Conservation (phyloP, 2,797 vertebrate species). For the Tokudaia tokunoshimensis region DNA sequence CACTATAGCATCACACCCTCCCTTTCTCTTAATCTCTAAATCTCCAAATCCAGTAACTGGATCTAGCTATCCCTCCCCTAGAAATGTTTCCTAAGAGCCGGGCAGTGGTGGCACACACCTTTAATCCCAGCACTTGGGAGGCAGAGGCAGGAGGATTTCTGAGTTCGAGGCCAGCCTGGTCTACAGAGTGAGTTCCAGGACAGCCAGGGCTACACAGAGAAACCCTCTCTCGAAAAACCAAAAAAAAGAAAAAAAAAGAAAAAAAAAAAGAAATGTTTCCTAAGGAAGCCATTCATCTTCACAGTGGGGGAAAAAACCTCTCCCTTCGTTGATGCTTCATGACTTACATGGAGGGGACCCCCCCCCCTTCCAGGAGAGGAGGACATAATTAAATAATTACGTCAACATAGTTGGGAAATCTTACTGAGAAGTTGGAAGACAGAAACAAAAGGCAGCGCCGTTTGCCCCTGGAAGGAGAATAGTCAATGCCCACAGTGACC, state of each 20-base stretch:
- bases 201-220: too few relatives aligned
- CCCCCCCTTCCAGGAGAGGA: conserved; percentile 23
- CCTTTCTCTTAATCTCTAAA: not conserved
- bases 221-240: too few relatives aligned
- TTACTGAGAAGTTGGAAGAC: not conserved
- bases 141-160: too few relatives aligned
- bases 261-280: not conserved
- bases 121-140: too few relatives aligned
- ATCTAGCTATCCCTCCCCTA: not conserved
- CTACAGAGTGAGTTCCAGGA: too few relatives aligned
- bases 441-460: too few relatives aligned
- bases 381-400: conserved; percentile 42
- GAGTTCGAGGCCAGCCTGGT: too few relatives aligned
- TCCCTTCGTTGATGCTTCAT: conserved; percentile 18
- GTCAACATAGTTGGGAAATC: not conserved
- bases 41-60: not conserved
- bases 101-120: too few relatives aligned
- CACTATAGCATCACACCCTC: accelerated
- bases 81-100: not conserved
- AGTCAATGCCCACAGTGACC: accelerated
- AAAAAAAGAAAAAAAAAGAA: too few relatives aligned
- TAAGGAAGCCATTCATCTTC: conserved; percentile 2
- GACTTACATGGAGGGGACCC: not conserved
- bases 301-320: not conserved
- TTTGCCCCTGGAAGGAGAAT: not conserved